phyloP scores from a whole-genome alignment of 2,888 invertebrate species.

The Adelphocoris suturalis region DNA sequence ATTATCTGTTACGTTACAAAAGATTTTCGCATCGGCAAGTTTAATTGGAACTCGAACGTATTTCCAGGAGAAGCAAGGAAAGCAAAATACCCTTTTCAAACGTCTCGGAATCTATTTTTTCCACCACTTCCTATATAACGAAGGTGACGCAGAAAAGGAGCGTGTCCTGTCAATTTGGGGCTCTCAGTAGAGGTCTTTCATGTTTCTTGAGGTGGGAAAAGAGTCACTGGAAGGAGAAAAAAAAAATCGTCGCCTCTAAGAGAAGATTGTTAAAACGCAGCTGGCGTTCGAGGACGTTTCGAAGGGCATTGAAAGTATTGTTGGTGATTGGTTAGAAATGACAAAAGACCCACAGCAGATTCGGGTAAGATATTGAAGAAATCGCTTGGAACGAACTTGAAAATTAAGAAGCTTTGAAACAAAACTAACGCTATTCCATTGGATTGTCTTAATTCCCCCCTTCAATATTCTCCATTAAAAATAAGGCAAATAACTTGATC shows the following conservation, averaged over 20 bases:
- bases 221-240: neutral
- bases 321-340: no score
- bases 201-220: slow-evolving; percentile 52
- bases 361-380: no score
- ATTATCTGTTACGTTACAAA: neutral
- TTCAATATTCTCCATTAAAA: no score
- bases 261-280: neutral
- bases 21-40: slow-evolving; percentile 13
- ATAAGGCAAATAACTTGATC: no score
- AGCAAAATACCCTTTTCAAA: slow-evolving; percentile 33
- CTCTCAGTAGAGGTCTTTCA: slow-evolving; percentile 33
- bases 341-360: no score
- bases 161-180: slow-evolving; percentile 51
- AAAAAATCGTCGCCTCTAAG: neutral
- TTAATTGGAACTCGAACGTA: neutral
- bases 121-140: slow-evolving; percentile 22
- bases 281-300: neutral
- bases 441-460: no score
- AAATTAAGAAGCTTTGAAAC: no score
- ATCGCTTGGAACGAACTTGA: no score
- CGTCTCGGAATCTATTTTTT: slow-evolving; percentile 41
- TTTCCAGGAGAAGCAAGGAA: neutral
- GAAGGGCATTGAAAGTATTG: neutral
- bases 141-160: neutral
- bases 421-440: no score